phyloP scores from a whole-genome alignment of 1,140 invertebrate species.

The Aphelinus atriplicis region DNA sequence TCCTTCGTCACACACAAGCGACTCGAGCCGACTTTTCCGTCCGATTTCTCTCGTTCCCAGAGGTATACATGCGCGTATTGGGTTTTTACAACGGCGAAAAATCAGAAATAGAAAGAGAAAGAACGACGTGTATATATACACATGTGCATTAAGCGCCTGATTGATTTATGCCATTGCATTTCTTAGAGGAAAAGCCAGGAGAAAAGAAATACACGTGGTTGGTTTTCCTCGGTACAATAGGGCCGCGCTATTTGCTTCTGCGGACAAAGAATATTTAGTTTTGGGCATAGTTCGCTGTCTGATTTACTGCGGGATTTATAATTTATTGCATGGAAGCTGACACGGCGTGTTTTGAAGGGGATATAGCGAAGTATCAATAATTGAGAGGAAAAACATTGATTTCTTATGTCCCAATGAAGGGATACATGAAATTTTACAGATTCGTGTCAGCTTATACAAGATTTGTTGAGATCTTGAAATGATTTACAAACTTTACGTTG shows the following conservation, averaged over 20 bases:
- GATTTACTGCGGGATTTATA: constrained; percentile 4
- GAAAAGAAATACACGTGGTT: neutral
- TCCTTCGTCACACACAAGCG: constrained; percentile 40
- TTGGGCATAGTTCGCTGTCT: neutral
- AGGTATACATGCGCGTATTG: constrained; percentile 1
- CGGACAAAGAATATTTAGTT: constrained; percentile 29
- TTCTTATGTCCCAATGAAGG: no score
- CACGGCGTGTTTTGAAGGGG: no score
- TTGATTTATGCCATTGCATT: constrained; percentile 34
- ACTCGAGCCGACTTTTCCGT: constrained; percentile 36
- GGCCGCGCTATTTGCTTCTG: neutral
- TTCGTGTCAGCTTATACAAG: no score
- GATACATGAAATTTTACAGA: no score
- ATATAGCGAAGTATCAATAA: no score
- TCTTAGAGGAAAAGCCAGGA: neutral
- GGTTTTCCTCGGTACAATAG: no score
- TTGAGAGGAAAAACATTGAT: no score
- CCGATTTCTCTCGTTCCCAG: constrained; percentile 47
- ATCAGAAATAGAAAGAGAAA: constrained; percentile 8
- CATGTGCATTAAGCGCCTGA: constrained; percentile 25
- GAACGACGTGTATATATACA: neutral
- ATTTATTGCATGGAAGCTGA: neutral
- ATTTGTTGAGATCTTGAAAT: no score
- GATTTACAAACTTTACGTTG: no score
- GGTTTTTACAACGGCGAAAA: constrained; percentile 20